Base-by-base conservation (phyloP, 2,888 invertebrate genomes). In the Pachliopta kotzebuea region DNA sequence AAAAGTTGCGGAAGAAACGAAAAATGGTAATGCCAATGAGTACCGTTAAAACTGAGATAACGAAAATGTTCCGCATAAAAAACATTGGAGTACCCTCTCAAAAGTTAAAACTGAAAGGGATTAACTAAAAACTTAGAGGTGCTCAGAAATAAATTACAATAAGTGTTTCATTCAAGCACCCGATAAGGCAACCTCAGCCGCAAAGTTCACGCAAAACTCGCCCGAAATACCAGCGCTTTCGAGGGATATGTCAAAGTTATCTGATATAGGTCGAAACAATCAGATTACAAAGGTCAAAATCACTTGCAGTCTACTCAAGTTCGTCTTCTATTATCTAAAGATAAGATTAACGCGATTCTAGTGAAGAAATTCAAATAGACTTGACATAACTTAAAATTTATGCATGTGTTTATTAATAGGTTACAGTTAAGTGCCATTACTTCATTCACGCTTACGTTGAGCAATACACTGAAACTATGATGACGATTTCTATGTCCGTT, bases 101-200 rank as follows among this genome's bases (percentile, higher is more conserved):
- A 70, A 72, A 63, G 66, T 66, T 67, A 65, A 74, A 70, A 72
- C 62, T 72, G 65, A 66, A 73, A 69, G 72, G 72, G 73, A 76
- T 71, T 72, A 60, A 68, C 60, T 62, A 63, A 63, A 60, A 63
- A 52, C 59, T 62, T 62, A 55, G 60, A 68, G 64, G 75, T 75
- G 75, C 75, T 77, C 75, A 71, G 74, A 83, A 85, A 88, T 88
- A 89, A 88, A 89, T 88, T 84, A 86, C 83, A 79, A 79, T 79
- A 82, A 88, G 83, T 86, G 85, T 84, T 83, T 76, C 83, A 81
- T 79, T 80, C 77, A 72, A 72, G 73, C 68, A 65, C 64, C 69
- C 76, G 89, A 90, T 90, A 90, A 90, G 85, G 74, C 76, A 75
- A 79, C 83, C 81, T 76, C 74, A 65, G 75, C 70, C 75, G 67